Base-by-base conservation (phyloP, 1,140 invertebrate species). In the Drosophila paulistorum region DNA sequence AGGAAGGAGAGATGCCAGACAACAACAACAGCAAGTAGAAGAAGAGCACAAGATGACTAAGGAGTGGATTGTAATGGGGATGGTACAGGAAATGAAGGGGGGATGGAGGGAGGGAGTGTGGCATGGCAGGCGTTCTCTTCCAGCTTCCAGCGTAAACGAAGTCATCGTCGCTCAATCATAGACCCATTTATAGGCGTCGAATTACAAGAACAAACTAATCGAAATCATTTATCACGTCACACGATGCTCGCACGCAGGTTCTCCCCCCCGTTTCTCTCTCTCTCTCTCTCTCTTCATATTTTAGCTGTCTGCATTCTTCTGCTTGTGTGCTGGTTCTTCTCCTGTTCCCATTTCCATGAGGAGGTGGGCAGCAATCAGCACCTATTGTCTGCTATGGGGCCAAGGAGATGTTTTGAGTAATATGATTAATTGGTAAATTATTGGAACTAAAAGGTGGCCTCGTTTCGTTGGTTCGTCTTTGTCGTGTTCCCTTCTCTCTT, bases 151-250 rank as follows among this genome's bases (percentile, higher is more conserved):
- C 84, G 84, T 87, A 87, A 89, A 87, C 83, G 83, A 87, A 86
- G 83, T 87, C 84, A 81, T 87, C 79, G 79, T 75, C 86, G 80
- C 81, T 91, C 90, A 91, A 91, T 91, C 90, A 90, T 82, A 90
- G 90, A 78, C 83, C 90, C 90, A 91, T 91, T 91, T 91, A 91
- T 91, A 91, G 90, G 90, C 90, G 90, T 91, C 90, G 90, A 87
- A 91, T 91, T 91, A 91, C 90, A 91, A 91, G 90, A 84, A 87
- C 90, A 85, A 90, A 91, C 90, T 91, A 91, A 91, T 91, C 90
- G 90, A 91, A 91, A 91, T 91, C 85, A 91, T 91, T 91, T 91
- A 91, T 91, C 90, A 91, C 90, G 74, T 85, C 85, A 77, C 85
- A 77, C 73, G 73, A 76, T 69, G 74, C 82, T 76, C 73, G 70